Evolutionary conservation across 2,113 vertebrate species (phyloP).

Genomic region (Hipposideros armiger): DNA sequence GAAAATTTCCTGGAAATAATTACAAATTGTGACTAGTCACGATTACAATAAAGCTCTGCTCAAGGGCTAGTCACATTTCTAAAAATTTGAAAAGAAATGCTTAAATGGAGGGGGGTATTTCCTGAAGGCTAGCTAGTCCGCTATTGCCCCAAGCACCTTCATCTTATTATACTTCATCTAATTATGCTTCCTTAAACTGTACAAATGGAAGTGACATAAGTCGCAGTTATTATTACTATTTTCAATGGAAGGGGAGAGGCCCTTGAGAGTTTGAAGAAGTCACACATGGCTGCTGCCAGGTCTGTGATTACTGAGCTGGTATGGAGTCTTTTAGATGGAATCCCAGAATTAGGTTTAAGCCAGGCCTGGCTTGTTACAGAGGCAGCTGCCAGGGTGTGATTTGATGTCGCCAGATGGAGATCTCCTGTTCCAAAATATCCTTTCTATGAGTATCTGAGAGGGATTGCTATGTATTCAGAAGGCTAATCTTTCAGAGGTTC

Average conservation of each 20-base stretch:
- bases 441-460: not conserved
- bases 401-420: not conserved
- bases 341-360: not conserved
- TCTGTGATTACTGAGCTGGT: not conserved
- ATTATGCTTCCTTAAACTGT: not conserved
- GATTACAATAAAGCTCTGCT: not conserved
- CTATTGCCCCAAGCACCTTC: not conserved
- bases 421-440: not conserved
- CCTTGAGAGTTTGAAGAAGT: not conserved
- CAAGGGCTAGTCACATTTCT: not conserved
- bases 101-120: not conserved
- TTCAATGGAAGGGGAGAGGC: not conserved
- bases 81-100: not conserved
- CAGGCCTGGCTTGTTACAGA: not conserved
- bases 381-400: not conserved
- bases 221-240: not conserved
- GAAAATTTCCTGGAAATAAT: constrained; percentile 43
- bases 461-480: not conserved
- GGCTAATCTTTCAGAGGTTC: not conserved
- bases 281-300: not conserved
- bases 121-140: not conserved
- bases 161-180: not conserved
- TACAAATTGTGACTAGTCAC: constrained; percentile 24
- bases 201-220: not conserved
- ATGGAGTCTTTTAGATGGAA: not conserved